phyloP scores from a whole-genome alignment of 1,140 invertebrate species.

The Aricia agestis region DNA sequence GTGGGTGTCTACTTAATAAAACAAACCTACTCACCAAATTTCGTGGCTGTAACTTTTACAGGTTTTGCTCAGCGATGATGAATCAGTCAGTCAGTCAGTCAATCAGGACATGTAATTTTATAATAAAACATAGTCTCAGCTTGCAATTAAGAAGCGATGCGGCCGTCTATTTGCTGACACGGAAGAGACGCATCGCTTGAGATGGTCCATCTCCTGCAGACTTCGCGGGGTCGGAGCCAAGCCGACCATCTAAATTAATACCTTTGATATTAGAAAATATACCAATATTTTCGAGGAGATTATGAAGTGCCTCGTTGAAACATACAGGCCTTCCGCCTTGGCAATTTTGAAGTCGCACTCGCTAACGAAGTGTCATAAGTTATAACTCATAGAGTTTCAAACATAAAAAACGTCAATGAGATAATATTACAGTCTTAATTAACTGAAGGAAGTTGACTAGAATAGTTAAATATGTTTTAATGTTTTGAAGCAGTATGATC shows the following conservation, averaged over 20 bases:
- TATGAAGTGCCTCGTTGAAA: slow-evolving; percentile 52
- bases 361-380: slow-evolving; percentile 43
- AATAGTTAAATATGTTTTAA: too few species aligned
- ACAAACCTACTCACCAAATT: too few species aligned
- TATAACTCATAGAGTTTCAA: not conserved
- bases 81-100: too few species aligned
- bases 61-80: too few species aligned
- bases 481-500: too few species aligned
- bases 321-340: slow-evolving; percentile 57
- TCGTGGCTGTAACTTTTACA: too few species aligned
- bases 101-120: too few species aligned
- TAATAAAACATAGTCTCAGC: slow-evolving; percentile 65
- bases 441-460: not conserved
- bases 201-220: slow-evolving; percentile 57
- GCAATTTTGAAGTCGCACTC: slow-evolving; percentile 37
- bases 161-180: slow-evolving; percentile 70
- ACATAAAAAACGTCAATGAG: not conserved
- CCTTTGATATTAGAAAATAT: slow-evolving; percentile 67
- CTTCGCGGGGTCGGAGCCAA: slow-evolving; percentile 44
- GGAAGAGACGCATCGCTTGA: slow-evolving; percentile 69
- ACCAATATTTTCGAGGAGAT: slow-evolving; percentile 67
- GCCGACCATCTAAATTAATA: slow-evolving; percentile 64
- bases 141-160: slow-evolving; percentile 73
- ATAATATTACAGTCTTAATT: not conserved
- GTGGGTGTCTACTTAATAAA: too few species aligned